Evolutionary conservation across 2,113 vertebrate species (phyloP), one percentile per base, ranked within the genome.

Genomic region (Hemibagrus wyckioides): DNA sequence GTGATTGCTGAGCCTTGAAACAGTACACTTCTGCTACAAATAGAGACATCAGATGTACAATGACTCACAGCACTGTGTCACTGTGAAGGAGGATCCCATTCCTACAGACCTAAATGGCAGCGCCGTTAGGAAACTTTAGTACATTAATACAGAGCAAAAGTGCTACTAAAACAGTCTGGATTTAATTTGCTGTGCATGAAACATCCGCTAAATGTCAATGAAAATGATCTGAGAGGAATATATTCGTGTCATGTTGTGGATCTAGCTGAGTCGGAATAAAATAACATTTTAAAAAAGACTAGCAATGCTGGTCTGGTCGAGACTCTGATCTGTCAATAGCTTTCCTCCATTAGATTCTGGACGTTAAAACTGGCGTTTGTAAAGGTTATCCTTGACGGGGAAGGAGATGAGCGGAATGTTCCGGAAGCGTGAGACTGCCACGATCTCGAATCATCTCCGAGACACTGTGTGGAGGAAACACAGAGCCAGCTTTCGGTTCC

Each of bases 1-100:
- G 19, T 48, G 65, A 63, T 75, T 82, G 41, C 80, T 50, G 54
- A 21, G 15, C 67, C 52, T 80, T 86, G 67, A 75, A 86, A 86
- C 71, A 88, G 75, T 84, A 83, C 39, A 75, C 84, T 80, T 63
- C 73, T 63, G 25, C 84, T 73, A 25, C 80, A 86, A 59, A 73
- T 59, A 61, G 6, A 69, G 75, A 56, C 73, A 41, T 4, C 36
- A 63, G 80, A 83, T 83, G 56, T 54, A 79, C 57, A 85, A 80
- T 54, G 83, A 71, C 84, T 88, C 80, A 89, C 19, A 30, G 65
- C 82, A 75, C 73, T 17, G 41, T 44, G 44, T 82, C 33, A 83
- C 52, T 33, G 61, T 39, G n/a, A 67, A 33, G 76, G 85, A 30
- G 41, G 28, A 86, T n/a, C 19, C 13, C 7, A 81, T 69, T 63